Conservation (phyloP, 2,888 invertebrate genomes). For the Athripsodes cinereus region DNA sequence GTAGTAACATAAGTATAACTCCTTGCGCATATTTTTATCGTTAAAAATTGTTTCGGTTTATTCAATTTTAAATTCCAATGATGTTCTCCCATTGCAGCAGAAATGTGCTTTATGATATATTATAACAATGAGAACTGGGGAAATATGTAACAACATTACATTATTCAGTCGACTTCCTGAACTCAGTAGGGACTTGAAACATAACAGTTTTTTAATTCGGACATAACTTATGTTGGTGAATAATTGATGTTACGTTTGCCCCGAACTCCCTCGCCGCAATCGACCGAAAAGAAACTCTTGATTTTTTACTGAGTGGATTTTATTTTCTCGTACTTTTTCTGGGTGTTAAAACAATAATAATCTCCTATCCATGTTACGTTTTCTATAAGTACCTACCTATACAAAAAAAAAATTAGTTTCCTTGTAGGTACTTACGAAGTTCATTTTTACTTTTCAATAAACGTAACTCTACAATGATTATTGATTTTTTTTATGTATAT, state of each 20-base stretch:
- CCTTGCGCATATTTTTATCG: not conserved
- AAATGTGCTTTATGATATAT: not conserved
- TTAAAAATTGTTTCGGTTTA: not conserved
- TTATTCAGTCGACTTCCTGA: conserved; percentile 8
- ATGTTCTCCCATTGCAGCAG: not conserved
- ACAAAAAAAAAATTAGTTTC: no score
- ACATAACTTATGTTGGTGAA: conserved; percentile 53
- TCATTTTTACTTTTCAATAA: no score
- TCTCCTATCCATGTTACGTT: no score
- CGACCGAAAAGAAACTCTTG: conserved; percentile 11
- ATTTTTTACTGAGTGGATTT: conserved; percentile 6
- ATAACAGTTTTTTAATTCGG: conserved; percentile 53
- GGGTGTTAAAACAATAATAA: no score
- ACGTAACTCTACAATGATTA: no score
- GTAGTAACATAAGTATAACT: no score
- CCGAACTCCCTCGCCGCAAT: conserved; percentile 15
- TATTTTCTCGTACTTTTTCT: not conserved
- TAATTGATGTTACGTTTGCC: conserved; percentile 46
- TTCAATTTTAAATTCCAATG: not conserved
- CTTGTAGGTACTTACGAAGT: no score
- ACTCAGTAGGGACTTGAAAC: conserved; percentile 36
- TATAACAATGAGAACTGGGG: conserved; percentile 7
- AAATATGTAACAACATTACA: conserved; percentile 74
- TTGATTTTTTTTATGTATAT: no score
- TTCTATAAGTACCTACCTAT: no score